phyloP scores from a whole-genome alignment of 2,797 vertebrate species.

The Cercopithecus mitis region DNA sequence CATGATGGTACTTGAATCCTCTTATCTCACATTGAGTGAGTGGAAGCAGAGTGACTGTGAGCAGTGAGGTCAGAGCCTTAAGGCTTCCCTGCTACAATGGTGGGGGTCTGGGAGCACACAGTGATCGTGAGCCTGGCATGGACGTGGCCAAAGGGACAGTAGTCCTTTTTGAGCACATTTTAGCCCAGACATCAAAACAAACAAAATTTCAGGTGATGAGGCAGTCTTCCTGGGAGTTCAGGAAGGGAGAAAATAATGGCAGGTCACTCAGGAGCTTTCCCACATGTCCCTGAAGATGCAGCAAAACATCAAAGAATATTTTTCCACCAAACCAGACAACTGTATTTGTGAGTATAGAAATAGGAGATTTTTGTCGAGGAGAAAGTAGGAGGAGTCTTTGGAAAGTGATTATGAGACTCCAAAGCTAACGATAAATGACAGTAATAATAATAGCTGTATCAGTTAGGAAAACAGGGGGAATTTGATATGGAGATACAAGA shows the following conservation, averaged over 20 bases:
- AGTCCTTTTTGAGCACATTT: neutral
- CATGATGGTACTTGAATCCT: neutral
- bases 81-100: rapidly evolving
- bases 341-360: neutral
- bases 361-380: neutral
- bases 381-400: neutral
- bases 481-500: neutral
- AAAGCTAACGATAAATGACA: neutral
- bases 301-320: neutral
- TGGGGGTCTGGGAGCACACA: neutral
- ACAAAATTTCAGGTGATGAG: neutral
- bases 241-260: neutral
- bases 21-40: neutral
- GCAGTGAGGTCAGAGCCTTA: neutral
- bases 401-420: neutral
- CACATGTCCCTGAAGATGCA: neutral
- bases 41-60: neutral
- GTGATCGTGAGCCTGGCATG: too few species aligned
- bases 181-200: neutral
- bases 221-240: neutral
- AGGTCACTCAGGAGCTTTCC: neutral
- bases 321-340: neutral
- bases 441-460: neutral
- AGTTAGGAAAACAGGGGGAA: neutral
- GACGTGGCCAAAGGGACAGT: neutral